Base-by-base conservation (phyloP, 2,797 vertebrate species). In the Rhadinocentrus ornatus region DNA sequence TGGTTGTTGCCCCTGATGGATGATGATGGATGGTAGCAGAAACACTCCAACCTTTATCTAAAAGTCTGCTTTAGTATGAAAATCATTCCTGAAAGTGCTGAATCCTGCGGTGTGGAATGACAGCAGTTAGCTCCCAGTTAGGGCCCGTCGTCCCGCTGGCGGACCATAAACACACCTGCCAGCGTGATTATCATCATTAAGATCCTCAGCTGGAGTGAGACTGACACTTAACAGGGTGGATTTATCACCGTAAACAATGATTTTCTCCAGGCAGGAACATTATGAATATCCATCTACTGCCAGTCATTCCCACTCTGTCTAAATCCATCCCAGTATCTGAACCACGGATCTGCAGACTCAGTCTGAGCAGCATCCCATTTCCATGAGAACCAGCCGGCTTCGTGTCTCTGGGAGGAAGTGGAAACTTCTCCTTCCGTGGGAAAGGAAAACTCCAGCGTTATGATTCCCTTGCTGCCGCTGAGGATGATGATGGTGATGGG, bases 381-480 rank as follows among this genome's bases (percentile, higher is more conserved):
- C 75, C 86, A 80, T 86, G 87, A 87, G 84, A 91, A 88, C 82
- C 77, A 68, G 70, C 4, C 32, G 0, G 44, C 46, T 69, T 10
- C 48, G 24, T 58, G 65, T 75, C 39, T 61, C 44, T 61, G 39
- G 70, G 77, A 83, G 61, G 72, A 64, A 61, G 76, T 88, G 91
- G 81, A 85, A 91, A 83, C 27, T 81, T 84, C 74, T 60, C 29
- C 1, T 10, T 75, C 32, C 68, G 82, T 89, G 87, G 87, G 91
- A 92, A 91, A 18, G 86, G 89, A 88, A 91, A 87, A 71, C 82
- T 62, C 63, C 58, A n/a, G 48, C 20, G 22, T 44, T 29, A 53
- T 0, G 10, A 59, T 22, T 56, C 73, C 71, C 69, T 16, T 1
- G 3, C 46, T 39, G 1, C 6, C 18, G 62, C 29, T 15, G 63